A percentile compares a stretch with the other conserved stretches of the same genome.
Conservation (phyloP, 2,888 invertebrate species). For the Gymnoscelis rufifasciata region DNA sequence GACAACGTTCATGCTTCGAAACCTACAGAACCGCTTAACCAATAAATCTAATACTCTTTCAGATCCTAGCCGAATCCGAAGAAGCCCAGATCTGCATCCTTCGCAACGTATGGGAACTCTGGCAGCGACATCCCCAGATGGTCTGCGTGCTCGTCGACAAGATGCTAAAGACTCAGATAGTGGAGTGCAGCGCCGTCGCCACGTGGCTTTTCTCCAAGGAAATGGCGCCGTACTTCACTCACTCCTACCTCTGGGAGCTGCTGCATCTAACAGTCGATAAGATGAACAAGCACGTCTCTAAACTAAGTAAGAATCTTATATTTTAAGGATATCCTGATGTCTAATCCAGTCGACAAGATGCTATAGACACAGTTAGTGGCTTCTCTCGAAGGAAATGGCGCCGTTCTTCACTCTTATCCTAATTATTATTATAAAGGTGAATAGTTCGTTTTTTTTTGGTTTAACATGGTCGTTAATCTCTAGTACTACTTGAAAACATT, state of each 20-base stretch:
- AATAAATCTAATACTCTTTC: too few relatives aligned
- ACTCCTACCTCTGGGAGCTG: slow-evolving; percentile 97
- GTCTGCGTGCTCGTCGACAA: slow-evolving; percentile 97
- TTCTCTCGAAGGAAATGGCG: too few relatives aligned
- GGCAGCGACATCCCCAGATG: slow-evolving; percentile 98
- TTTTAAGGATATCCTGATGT: neutral
- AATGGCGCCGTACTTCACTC: slow-evolving; percentile 94
- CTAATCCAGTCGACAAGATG: too few relatives aligned
- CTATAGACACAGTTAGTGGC: too few relatives aligned
- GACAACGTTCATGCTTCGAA: too few relatives aligned
- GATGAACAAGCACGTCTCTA: slow-evolving; percentile 96
- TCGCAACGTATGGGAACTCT: slow-evolving; percentile 95
- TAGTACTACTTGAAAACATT: too few relatives aligned
- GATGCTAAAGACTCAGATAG: slow-evolving; percentile 97
- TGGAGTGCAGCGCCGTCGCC: slow-evolving; percentile 97
- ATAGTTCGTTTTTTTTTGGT: too few relatives aligned
- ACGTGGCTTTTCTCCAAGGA: slow-evolving; percentile 97
- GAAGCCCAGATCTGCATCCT: slow-evolving; percentile 97
- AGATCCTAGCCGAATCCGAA: slow-evolving; percentile 94
- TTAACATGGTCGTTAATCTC: too few relatives aligned
- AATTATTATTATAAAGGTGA: too few relatives aligned
- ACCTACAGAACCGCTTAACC: too few relatives aligned
- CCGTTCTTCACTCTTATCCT: too few relatives aligned
- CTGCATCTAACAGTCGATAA: slow-evolving; percentile 96
- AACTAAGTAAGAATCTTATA: slow-evolving; percentile 79